phyloP scores from a whole-genome alignment of 2,888 invertebrate genomes.

The Stictocephala bisonia region DNA sequence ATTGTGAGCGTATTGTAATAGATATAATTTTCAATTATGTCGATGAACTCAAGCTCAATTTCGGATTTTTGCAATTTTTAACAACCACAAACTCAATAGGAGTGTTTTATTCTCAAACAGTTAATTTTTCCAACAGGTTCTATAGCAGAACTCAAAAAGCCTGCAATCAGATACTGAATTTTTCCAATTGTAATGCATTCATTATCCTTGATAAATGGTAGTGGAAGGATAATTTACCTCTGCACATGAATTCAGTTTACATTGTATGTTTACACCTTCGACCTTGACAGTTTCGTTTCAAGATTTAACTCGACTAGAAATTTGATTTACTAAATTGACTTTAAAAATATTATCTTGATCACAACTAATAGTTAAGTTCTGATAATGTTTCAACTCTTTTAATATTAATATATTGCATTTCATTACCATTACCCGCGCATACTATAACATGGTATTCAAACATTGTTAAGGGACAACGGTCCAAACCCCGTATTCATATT shows the following conservation, averaged over 20 bases:
- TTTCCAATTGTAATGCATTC: not conserved
- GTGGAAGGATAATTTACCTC: not conserved
- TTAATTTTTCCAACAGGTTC: not conserved
- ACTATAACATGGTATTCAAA: too few species aligned
- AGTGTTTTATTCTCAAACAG: not conserved
- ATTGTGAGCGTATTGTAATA: not conserved
- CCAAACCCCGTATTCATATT: too few species aligned
- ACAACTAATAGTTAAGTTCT: too few species aligned
- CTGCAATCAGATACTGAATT: not conserved
- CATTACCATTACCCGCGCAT: not conserved
- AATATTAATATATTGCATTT: not conserved
- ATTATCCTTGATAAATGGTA: too few species aligned
- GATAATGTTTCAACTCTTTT: not conserved
- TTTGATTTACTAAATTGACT: too few species aligned
- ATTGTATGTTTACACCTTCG: not conserved
- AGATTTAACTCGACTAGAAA: too few species aligned
- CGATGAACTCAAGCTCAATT: too few species aligned
- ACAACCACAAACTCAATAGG: slow-evolving; percentile 15
- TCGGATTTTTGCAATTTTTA: not conserved
- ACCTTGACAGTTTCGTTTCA: too few species aligned
- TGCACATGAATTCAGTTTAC: not conserved
- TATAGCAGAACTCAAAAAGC: slow-evolving; percentile 18
- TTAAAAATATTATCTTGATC: too few species aligned
- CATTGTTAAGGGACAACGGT: too few species aligned
- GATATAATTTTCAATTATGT: not conserved